These are phyloP conservation scores for Mionectes olivaceus DNA, from an alignment of 2,797 vertebrate species.

Conservation along the genomic window DNA sequence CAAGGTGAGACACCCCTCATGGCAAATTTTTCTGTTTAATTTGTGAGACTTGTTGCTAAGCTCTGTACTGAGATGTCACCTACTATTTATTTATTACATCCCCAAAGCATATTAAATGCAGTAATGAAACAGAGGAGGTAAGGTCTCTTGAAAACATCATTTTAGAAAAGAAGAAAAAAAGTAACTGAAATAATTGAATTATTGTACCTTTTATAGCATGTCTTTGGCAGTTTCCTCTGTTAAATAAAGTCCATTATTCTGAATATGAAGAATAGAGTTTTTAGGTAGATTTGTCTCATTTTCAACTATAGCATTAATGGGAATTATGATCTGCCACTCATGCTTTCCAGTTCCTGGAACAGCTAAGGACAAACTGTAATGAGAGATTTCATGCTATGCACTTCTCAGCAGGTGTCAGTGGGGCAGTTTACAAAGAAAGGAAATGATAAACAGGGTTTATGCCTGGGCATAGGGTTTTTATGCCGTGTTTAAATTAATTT, in stretches of 20 bases:
- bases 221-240: background rate
- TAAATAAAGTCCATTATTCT: background rate
- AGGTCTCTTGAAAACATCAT: background rate
- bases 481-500: background rate
- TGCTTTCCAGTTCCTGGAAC: background rate
- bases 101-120: background rate
- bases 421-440: background rate
- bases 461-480: background rate
- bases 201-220: background rate
- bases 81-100: background rate
- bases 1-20: rapidly evolving
- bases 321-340: background rate
- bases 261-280: background rate
- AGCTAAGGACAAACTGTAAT: background rate
- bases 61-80: background rate
- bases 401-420: background rate
- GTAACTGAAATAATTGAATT: background rate
- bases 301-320: background rate
- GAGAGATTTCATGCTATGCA: background rate
- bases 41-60: background rate
- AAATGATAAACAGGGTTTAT: background rate
- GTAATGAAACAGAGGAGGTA: background rate
- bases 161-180: background rate
- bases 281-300: background rate
- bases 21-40: background rate